Base-by-base conservation (phyloP, 2,888 invertebrate species). In the Meloe dianella region DNA sequence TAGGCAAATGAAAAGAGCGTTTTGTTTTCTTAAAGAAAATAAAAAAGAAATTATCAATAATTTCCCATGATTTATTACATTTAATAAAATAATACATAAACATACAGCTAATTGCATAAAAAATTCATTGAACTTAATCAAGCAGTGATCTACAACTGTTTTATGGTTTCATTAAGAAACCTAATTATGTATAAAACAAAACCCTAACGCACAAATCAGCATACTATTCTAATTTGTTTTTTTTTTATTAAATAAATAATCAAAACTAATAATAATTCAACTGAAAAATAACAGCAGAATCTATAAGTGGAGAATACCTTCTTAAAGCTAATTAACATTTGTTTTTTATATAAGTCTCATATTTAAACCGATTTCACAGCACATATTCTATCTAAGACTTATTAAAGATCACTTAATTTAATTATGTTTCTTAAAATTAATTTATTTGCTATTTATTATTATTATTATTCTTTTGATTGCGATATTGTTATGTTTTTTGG, bases 61-160 rank as follows among this genome's bases (percentile, higher is more conserved):
- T 67, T 75, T 66, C 64, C 63, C 66, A 76, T 71, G 70, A 73
- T 80, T 80, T 79, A 78, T 78, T 79, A 71, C 68, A 71, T 78
- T 71, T 67, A 68, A 68, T 3, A 68, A 70, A 67, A 63, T 51
- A 67, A 35, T 57, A 64, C 65, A 68, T 65, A 70, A 66, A 71
- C 67, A 72, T 64, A 63, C 41, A 62, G 79, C 79, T 78, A 80
- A 79, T 69, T 71, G 78, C 77, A 72, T 73, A 75, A 77, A 78
- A 77, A 80, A 80, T 74, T 72, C 76, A 77, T 79, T 75, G 69
- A 79, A 78, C 68, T 63, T 66, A 77, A 75, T 64, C 73, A 73
- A 79, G 75, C 72, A 69, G 61, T 66, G 70, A 68, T 60, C 66
- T 67, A 69, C 61, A 58, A 54, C 22, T 54, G 14, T 54, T 54